Evolutionary conservation across 1,140 invertebrate genomes (phyloP).

Genomic region (Magallana ariakensis): DNA sequence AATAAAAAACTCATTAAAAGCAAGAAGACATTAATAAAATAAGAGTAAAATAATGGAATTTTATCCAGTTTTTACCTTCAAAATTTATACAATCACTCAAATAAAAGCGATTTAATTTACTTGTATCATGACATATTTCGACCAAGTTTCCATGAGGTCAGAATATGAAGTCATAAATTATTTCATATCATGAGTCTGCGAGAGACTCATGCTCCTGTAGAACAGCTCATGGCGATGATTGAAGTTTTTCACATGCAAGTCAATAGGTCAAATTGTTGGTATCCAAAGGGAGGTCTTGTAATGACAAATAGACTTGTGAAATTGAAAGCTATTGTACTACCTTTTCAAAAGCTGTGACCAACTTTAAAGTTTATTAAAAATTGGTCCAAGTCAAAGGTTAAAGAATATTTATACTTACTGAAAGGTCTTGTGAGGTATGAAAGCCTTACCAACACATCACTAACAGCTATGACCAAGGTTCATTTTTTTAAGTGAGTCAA

Average conservation of each 20-base stretch:
- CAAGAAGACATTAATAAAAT: too few relatives aligned
- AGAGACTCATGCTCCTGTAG: too few relatives aligned
- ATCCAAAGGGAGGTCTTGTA: background rate
- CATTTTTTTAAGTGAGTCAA: background rate
- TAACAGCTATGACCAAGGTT: background rate
- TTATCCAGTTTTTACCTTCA: too few relatives aligned
- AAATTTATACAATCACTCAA: too few relatives aligned
- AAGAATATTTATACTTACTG: background rate
- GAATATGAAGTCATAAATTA: too few relatives aligned
- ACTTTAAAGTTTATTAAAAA: conserved; percentile 17
- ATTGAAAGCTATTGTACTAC: background rate
- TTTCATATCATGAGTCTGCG: too few relatives aligned
- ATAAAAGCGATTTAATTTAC: too few relatives aligned
- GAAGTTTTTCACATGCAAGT: background rate
- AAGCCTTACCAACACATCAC: background rate
- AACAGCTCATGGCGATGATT: background rate
- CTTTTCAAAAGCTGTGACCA: conserved; percentile 3
- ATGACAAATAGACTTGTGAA: conserved; percentile 13
- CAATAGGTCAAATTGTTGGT: background rate
- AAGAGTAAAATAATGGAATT: too few relatives aligned
- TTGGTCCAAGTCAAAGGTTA: background rate
- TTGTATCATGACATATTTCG: too few relatives aligned
- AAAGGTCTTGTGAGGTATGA: conserved; percentile 11
- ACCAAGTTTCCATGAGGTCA: too few relatives aligned
- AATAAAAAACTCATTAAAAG: too few relatives aligned